Evolutionary conservation across 1,140 invertebrate species (phyloP), one percentile per base, ranked within the genome.

Genomic region (Venturia canescens): DNA sequence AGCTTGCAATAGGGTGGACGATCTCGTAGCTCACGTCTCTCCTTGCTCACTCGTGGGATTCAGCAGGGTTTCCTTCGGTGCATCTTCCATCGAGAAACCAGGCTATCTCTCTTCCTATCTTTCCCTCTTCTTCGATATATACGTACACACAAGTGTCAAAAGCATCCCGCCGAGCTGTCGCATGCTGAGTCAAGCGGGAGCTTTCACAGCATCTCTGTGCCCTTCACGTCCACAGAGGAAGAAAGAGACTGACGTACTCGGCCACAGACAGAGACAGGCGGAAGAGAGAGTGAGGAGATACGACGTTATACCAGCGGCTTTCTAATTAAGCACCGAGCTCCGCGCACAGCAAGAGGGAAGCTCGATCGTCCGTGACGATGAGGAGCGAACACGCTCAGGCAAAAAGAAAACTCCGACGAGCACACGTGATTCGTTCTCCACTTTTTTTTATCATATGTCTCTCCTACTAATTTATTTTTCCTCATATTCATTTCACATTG

Each of bases 41-140:
- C 66, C 9, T 69, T 69, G 16, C 29, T 27, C 13, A 31, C 66
- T 69, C 66, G 60, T 31, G 66, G 29, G 0, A 31, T 15, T 15
- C 66, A 69, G 66, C 66, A 31, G 66, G 29, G 27, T 15, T 31
- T 69, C 29, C 66, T 69, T 69, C 66, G 27, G 29, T 69, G 66
- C 66, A 69, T 69, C 66, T 69, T 31, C 29, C 66, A 69, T 18
- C 66, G 66, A 69, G 27, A 69, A 69, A 69, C 29, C 27, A 69
- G 66, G 18, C 11, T 50, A 44, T 79, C 72, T 74, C 80, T 81
- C 71, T 53, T 15, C 50, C 50, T 53, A 18, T 53, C 50, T 53
- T 53, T 82, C 76, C 80, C 80, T 18, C 26, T 75, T 38, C 38
- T 23, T 63, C 60, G 3, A 31, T 69, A 29, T 69, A 69, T 31